These are phyloP conservation scores for Scaptomyza polygonia DNA, from an alignment of 2,888 invertebrate genomes.

Conservation along the genomic window DNA sequence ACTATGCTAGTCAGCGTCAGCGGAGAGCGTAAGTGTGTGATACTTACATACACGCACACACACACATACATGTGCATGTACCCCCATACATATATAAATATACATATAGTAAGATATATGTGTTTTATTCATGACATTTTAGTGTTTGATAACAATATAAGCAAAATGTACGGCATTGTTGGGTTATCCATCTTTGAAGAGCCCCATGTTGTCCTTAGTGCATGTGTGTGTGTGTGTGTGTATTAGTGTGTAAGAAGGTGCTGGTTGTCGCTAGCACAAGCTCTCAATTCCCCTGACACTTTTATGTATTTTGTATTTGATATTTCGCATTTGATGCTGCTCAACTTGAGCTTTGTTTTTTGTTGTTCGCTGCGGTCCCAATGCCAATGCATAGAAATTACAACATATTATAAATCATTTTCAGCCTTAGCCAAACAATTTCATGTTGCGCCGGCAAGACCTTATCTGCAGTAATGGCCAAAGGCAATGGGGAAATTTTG, in stretches of 20 bases:
- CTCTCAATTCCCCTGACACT: conserved; percentile 45
- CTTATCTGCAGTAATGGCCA: conserved; percentile 30
- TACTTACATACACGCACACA: not conserved
- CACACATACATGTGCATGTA: not conserved
- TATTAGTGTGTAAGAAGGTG: conserved; percentile 7
- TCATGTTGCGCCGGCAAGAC: conserved; percentile 42
- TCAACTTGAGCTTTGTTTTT: conserved; percentile 48
- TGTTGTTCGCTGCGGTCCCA: conserved; percentile 5
- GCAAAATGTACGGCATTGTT: conserved; percentile 75
- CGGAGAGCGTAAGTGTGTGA: not conserved
- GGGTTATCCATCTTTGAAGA: conserved; percentile 50
- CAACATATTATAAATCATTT: conserved; percentile 72
- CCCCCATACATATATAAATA: conserved; percentile 1
- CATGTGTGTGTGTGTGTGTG: conserved; percentile 1
- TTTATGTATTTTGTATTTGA: conserved; percentile 58
- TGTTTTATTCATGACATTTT: conserved; percentile 73
- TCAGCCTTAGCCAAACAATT: conserved; percentile 63
- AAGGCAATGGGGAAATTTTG: conserved; percentile 38
- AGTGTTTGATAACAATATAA: conserved; percentile 75
- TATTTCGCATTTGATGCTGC: conserved; percentile 38
- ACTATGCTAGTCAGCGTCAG: conserved; percentile 49
- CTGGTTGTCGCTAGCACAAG: conserved; percentile 9
- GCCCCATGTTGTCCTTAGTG: conserved; percentile 36
- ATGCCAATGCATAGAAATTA: conserved; percentile 69
- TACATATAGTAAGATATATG: conserved; percentile 20